phyloP scores from a whole-genome alignment of 2,888 invertebrate genomes.

The Rosalia funebris region DNA sequence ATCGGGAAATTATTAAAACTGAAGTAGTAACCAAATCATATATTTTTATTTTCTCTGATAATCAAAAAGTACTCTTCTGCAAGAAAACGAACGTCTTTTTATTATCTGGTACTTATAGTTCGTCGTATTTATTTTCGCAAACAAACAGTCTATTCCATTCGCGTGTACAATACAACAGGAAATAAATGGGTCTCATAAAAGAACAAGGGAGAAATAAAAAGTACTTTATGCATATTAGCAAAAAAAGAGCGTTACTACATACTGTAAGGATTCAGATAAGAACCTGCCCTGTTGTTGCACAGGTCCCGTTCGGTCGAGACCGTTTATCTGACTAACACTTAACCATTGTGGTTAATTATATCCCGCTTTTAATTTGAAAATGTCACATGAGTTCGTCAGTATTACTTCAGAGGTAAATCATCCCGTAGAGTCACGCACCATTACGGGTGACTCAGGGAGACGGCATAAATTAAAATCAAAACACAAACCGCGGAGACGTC shows the following conservation, averaged over 20 bases:
- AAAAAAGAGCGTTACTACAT: no score
- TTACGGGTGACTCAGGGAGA: conserved; percentile 18
- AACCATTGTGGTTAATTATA: not conserved
- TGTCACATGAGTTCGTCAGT: conserved; percentile 14
- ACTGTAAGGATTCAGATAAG: not conserved
- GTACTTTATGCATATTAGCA: not conserved
- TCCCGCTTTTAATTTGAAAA: not conserved
- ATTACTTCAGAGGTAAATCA: conserved; percentile 10
- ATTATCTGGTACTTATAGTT: no score
- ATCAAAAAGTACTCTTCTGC: no score
- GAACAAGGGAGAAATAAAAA: no score
- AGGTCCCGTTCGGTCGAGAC: no score
- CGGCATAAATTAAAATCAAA: conserved; percentile 36
- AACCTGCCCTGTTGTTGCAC: no score
- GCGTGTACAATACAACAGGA: not conserved
- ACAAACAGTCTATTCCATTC: not conserved
- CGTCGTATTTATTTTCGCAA: no score
- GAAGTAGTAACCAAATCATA: no score
- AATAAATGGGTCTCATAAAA: not conserved
- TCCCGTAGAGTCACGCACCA: conserved; percentile 16
- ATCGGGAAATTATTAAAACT: no score
- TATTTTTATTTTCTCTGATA: no score
- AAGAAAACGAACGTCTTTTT: no score
- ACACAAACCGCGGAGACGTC: conserved; percentile 29
- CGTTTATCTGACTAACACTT: not conserved